Evolutionary conservation across 2,797 vertebrate genomes (phyloP).

Genomic region (Benthosema pterotum): DNA sequence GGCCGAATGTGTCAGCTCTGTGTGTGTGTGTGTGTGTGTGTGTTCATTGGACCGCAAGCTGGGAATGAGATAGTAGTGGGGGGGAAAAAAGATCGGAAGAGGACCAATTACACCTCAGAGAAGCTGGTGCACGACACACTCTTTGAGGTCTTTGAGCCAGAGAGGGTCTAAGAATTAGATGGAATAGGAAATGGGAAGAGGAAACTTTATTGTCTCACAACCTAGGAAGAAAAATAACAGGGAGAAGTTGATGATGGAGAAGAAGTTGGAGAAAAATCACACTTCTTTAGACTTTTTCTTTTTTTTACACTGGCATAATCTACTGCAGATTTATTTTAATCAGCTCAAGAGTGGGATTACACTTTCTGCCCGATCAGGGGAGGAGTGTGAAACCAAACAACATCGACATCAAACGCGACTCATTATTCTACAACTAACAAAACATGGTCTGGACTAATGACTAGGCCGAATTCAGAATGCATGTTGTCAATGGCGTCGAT

Average conservation of each 20-base stretch:
- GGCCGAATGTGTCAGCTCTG: slow-evolving; percentile 57
- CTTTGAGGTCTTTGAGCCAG: slow-evolving; percentile 62
- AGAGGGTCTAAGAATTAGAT: slow-evolving; percentile 27
- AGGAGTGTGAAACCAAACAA: slow-evolving; percentile 42
- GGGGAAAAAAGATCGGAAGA: slow-evolving; percentile 31
- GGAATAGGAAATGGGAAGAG: slow-evolving; percentile 52
- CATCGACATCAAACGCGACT: slow-evolving; percentile 39
- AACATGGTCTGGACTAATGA: slow-evolving; percentile 30
- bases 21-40: slow-evolving; percentile 24
- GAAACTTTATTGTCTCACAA: slow-evolving; percentile 66
- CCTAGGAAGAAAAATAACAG: slow-evolving; percentile 37
- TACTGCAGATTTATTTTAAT: slow-evolving; percentile 52
- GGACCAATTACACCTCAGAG: slow-evolving; percentile 71
- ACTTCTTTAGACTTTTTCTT: slow-evolving; percentile 34
- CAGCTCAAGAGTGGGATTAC: slow-evolving; percentile 32
- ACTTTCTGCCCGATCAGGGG: slow-evolving; percentile 33
- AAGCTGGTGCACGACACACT: slow-evolving; percentile 49
- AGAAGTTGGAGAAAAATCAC: slow-evolving; percentile 47
- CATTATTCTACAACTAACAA: slow-evolving; percentile 30
- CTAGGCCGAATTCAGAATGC: slow-evolving; percentile 9
- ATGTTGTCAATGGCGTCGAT: slow-evolving; percentile 3
- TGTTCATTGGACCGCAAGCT: slow-evolving; percentile 54
- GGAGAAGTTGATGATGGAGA: slow-evolving; percentile 9
- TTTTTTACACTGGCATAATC: slow-evolving; percentile 29
- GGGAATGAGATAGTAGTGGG: slow-evolving; percentile 37